Conservation (phyloP, 2,113 vertebrate genomes). For the Aldabrachelys gigantea region DNA sequence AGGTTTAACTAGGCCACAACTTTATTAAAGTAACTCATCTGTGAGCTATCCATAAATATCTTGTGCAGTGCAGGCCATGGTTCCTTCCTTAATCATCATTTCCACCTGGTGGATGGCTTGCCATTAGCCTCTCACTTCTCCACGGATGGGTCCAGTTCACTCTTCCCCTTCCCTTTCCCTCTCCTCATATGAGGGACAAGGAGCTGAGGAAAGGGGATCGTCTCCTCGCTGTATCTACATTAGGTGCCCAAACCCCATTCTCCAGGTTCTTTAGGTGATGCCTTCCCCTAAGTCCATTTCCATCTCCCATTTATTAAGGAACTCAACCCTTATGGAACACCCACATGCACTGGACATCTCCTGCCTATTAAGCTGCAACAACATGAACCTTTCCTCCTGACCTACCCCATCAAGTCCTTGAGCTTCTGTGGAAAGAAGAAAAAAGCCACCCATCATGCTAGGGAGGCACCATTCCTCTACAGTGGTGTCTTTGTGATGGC, state of each 20-base stretch:
- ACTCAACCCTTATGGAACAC: not conserved
- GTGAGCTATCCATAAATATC: not conserved
- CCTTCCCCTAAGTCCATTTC: not conserved
- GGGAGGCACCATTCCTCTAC: not conserved
- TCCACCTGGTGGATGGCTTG: not conserved
- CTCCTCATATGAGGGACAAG: not conserved
- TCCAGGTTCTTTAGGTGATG: not conserved
- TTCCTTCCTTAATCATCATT: not conserved
- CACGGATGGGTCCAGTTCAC: not conserved
- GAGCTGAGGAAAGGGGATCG: not conserved
- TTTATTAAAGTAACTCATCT: not conserved
- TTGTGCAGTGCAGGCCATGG: not conserved
- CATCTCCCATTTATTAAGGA: not conserved
- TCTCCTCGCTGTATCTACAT: not conserved
- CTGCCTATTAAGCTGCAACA: not conserved
- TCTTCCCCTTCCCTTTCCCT: not conserved
- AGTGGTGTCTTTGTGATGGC: not conserved
- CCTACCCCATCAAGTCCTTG: not conserved
- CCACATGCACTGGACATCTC: not conserved
- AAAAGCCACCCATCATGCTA: not conserved
- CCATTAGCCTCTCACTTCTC: not conserved
- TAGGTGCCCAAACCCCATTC: not conserved
- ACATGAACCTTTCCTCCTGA: not conserved
- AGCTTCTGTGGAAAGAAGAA: accelerated
- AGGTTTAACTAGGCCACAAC: not conserved